Evolutionary conservation across 2,888 invertebrate species (phyloP).

Genomic region (Folsomia manolachei): DNA sequence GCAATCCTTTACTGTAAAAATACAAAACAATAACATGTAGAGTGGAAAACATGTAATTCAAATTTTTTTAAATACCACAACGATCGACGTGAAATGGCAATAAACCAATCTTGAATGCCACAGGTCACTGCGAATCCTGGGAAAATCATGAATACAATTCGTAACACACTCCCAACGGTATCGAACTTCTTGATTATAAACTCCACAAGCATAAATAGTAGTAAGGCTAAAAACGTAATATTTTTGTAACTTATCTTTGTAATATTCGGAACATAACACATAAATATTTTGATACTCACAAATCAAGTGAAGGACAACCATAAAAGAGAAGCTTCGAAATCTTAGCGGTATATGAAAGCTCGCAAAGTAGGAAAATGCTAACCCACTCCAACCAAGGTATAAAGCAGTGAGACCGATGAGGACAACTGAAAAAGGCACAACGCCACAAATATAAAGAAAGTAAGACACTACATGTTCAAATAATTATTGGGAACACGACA

Average conservation of each 20-base stretch:
- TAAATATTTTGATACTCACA: constrained; percentile 8
- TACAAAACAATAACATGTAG: too few relatives aligned
- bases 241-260: not conserved
- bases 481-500: too few relatives aligned
- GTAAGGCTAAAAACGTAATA: not conserved
- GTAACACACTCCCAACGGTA: not conserved
- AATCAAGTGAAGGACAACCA: constrained; percentile 29
- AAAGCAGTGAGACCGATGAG: constrained; percentile 10
- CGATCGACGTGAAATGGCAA: constrained; percentile 6
- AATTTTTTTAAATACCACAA: too few relatives aligned
- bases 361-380: constrained; percentile 35
- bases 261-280: not conserved
- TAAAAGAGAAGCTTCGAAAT: constrained; percentile 21
- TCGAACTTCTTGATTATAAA: not conserved
- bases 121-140: constrained; percentile 29
- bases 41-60: too few relatives aligned
- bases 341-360: constrained; percentile 22
- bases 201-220: constrained; percentile 4
- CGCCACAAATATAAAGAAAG: too few relatives aligned
- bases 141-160: constrained; percentile 19
- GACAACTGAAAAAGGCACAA: constrained; percentile 7
- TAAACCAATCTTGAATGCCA: constrained; percentile 26
- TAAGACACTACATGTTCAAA: too few relatives aligned
- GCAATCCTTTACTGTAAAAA: not conserved
- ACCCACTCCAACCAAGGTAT: constrained; percentile 41